Evolutionary conservation across 2,888 invertebrate genomes (phyloP).

Genomic region (Chymomyza procnemis): DNA sequence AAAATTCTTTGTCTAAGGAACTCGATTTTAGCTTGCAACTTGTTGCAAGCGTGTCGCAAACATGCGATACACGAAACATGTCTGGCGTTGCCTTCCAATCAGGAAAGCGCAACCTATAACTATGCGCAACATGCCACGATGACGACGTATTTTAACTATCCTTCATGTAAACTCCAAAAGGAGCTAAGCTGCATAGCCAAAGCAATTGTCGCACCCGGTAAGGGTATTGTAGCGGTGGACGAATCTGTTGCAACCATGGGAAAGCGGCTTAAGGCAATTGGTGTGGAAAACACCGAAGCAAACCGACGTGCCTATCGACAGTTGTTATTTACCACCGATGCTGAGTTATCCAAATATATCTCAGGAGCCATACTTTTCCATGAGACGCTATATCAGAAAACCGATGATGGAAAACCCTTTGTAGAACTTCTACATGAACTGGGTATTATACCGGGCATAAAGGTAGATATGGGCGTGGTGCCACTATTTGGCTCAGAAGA

Average conservation of each 20-base stretch:
- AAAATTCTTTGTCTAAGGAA: not conserved
- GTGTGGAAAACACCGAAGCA: constrained; percentile 94
- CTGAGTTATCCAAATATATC: constrained; percentile 87
- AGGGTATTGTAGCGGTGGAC: constrained; percentile 98
- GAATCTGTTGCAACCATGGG: constrained; percentile 88
- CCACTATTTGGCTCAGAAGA: constrained; percentile 94
- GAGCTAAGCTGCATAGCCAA: constrained; percentile 92
- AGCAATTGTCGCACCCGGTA: constrained; percentile 95
- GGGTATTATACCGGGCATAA: constrained; percentile 96
- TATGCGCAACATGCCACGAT: constrained; percentile 75
- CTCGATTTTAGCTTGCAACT: not conserved
- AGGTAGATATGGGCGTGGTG: constrained; percentile 97
- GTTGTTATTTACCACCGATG: constrained; percentile 90
- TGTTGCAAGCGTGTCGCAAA: not conserved
- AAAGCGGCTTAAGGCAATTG: constrained; percentile 84
- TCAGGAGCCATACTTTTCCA: constrained; percentile 99
- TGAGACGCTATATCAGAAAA: constrained; percentile 98
- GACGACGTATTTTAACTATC: constrained; percentile 90
- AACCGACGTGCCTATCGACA: constrained; percentile 92
- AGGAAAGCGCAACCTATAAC: not conserved
- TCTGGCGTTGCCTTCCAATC: too few species aligned
- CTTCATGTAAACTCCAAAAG: constrained; percentile 89
- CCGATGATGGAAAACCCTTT: constrained; percentile 90
- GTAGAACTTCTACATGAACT: constrained; percentile 89
- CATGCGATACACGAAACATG: not conserved